A percentile compares a stretch with the other conserved stretches of the same genome.
These are phyloP conservation scores for Sesamia inferens DNA, from an alignment of 2,888 invertebrate genomes.

Conservation along the genomic window DNA sequence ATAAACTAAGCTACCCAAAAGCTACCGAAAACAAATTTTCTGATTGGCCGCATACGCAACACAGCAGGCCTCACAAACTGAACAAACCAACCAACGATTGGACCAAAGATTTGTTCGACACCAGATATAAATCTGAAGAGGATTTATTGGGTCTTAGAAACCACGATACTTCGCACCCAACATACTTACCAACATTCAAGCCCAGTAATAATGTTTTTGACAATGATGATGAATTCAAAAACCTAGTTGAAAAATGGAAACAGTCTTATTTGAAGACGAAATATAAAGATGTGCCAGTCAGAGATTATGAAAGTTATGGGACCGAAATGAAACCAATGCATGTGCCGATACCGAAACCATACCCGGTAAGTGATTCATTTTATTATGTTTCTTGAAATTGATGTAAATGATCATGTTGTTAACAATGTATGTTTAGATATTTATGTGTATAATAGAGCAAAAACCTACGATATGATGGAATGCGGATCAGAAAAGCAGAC, in stretches of 20 bases:
- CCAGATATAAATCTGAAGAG: conserved; percentile 84
- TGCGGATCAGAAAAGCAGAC: conserved; percentile 86
- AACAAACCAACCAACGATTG: conserved; percentile 77
- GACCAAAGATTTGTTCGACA: conserved; percentile 76
- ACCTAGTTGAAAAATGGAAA: conserved; percentile 84
- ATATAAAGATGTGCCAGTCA: conserved; percentile 76
- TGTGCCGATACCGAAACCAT: conserved; percentile 84
- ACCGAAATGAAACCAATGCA: conserved; percentile 82
- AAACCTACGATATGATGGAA: conserved; percentile 80
- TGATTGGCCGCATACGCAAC: conserved; percentile 74
- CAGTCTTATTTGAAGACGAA: conserved; percentile 84
- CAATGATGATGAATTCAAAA: conserved; percentile 79
- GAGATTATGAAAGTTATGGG: conserved; percentile 81
- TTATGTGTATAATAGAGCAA: conserved; percentile 76
- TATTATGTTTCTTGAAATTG: conserved; percentile 33
- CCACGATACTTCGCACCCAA: conserved; percentile 82
- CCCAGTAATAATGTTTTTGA: conserved; percentile 76
- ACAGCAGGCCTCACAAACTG: conserved; percentile 72
- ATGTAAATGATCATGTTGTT: conserved; percentile 53
- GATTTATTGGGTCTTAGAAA: conserved; percentile 85
- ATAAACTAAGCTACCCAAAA: conserved; percentile 73
- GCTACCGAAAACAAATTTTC: conserved; percentile 70
- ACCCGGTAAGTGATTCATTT: conserved; percentile 80
- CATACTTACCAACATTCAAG: conserved; percentile 79
- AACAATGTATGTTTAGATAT: conserved; percentile 58